A percentile compares a stretch with the other conserved stretches of the same genome.
These are phyloP conservation scores for Trachymyrmex septentrionalis DNA, from an alignment of 1,140 invertebrate genomes.

Conservation along the genomic window DNA sequence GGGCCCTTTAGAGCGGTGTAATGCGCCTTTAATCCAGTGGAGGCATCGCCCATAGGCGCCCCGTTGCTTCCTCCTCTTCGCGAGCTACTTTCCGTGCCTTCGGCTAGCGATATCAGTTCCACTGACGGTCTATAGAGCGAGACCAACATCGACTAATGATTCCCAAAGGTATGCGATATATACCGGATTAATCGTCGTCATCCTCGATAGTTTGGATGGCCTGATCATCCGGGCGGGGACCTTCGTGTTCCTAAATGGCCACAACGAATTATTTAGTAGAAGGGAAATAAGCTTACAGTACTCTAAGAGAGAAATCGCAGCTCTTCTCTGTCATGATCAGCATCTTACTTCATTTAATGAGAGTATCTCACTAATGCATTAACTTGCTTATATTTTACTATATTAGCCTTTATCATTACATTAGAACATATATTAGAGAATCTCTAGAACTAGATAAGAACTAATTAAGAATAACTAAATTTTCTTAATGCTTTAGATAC, in stretches of 20 bases:
- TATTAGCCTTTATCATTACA: background rate
- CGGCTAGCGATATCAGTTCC: conserved; percentile 73
- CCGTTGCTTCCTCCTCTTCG: conserved; percentile 5
- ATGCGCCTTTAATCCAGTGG: conserved; percentile 85
- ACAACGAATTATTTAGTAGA: conserved; percentile 71
- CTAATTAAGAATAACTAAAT: background rate
- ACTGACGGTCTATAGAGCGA: conserved; percentile 66
- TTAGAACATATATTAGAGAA: background rate
- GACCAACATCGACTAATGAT: conserved; percentile 81
- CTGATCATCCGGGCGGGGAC: conserved; percentile 65
- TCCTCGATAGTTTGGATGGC: conserved; percentile 74
- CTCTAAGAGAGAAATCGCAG: conserved; percentile 36
- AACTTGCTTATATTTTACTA: background rate
- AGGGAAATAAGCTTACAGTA: conserved; percentile 68
- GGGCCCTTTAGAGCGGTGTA: conserved; percentile 83
- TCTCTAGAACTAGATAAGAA: background rate
- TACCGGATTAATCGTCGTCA: conserved; percentile 82
- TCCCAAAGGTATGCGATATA: conserved; percentile 82
- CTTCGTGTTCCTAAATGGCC: conserved; percentile 66
- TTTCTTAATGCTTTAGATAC: background rate
- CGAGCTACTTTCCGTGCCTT: conserved; percentile 76
- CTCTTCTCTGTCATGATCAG: background rate
- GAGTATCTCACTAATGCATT: background rate
- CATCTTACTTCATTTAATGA: conserved; percentile 27
- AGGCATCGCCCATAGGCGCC: conserved; percentile 72